phyloP scores from a whole-genome alignment of 2,113 vertebrate genomes.

The Steatornis caripensis region DNA sequence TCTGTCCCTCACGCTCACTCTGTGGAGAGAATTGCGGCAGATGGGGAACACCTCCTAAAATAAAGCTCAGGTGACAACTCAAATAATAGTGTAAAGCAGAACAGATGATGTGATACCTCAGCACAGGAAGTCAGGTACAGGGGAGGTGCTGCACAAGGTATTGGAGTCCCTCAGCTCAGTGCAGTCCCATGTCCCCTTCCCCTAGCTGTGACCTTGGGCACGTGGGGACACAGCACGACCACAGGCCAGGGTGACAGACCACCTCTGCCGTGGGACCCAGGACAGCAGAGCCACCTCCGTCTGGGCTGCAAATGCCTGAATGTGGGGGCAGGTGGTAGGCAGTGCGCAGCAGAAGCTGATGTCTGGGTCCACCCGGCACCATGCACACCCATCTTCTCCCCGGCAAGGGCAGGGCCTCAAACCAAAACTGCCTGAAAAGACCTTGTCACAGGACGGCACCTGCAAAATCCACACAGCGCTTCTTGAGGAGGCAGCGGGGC shows the following conservation, averaged over 20 bases:
- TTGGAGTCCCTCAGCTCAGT: background rate
- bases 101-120: background rate
- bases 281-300: background rate
- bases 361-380: background rate
- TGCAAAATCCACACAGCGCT: background rate
- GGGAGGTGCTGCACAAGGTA: background rate
- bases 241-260: background rate
- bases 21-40: background rate
- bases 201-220: background rate
- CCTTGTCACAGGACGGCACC: background rate
- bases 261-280: background rate
- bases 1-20: background rate
- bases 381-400: background rate
- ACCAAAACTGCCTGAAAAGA: background rate
- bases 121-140: background rate
- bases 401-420: background rate
- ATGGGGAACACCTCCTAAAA: background rate
- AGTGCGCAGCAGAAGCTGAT: background rate
- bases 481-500: background rate
- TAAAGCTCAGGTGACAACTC: background rate
- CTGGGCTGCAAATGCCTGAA: fast-evolving
- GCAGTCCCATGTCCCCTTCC: background rate
- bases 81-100: background rate
- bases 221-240: background rate
- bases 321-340: background rate